These are phyloP conservation scores for Sula dactylatra DNA, from an alignment of 2,113 vertebrate species.

Conservation along the genomic window DNA sequence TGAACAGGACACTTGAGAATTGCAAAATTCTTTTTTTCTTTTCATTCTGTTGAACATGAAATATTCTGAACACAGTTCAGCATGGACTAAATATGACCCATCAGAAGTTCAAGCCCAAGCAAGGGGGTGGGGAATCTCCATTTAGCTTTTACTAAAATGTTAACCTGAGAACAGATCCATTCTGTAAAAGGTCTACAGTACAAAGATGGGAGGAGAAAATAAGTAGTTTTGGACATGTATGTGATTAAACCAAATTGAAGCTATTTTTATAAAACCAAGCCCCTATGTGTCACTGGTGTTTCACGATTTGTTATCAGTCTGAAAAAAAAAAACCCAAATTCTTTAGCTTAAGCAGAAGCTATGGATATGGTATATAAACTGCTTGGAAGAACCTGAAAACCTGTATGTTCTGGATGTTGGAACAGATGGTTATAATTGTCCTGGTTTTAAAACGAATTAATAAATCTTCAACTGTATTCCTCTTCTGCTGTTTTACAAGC, in stretches of 20 bases:
- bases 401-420: background rate
- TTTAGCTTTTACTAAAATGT: background rate
- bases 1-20: background rate
- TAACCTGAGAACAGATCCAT: background rate
- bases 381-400: background rate
- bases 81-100: background rate
- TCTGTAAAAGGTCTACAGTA: background rate
- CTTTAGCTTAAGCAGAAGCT: background rate
- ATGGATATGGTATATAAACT: background rate
- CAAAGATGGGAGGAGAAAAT: background rate
- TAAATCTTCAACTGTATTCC: background rate
- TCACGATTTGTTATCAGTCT: background rate
- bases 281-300: background rate
- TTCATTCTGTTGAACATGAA: background rate
- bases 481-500: background rate
- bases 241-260: background rate
- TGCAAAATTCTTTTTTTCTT: background rate
- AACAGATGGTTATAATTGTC: background rate
- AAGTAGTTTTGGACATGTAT: background rate
- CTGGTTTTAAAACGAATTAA: background rate
- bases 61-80: too few relatives aligned
- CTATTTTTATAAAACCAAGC: background rate
- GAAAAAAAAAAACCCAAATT: background rate
- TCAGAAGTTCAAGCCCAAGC: background rate
- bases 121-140: background rate